These are phyloP conservation scores for Ophioninae sp. DNA, from an alignment of 2,888 invertebrate species.

Conservation along the genomic window DNA sequence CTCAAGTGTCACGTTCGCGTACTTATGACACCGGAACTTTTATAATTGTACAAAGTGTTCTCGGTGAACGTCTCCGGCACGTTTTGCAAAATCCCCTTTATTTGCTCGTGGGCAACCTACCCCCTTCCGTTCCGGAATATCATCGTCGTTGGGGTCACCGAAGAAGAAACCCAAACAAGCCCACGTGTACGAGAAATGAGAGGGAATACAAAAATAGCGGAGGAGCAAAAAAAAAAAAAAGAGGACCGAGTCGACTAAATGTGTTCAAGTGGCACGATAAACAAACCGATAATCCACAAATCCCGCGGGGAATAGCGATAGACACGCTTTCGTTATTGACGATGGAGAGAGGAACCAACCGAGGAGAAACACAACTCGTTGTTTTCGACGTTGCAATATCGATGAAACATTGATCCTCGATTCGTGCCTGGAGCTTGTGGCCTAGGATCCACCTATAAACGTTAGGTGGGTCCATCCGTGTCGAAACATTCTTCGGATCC, in stretches of 20 bases:
- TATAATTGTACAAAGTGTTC: slow-evolving; percentile 36
- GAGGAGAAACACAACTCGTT: slow-evolving; percentile 72
- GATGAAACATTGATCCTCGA: slow-evolving; percentile 78
- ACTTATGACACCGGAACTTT: slow-evolving; percentile 35
- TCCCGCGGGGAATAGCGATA: slow-evolving; percentile 73
- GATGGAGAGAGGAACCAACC: slow-evolving; percentile 59
- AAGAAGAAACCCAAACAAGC: slow-evolving; percentile 3
- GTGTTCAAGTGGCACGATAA: slow-evolving; percentile 71
- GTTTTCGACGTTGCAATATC: slow-evolving; percentile 72
- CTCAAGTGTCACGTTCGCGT: slow-evolving; percentile 38
- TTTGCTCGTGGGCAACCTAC: slow-evolving; percentile 14
- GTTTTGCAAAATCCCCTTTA: slow-evolving; percentile 31
- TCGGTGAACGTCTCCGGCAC: slow-evolving; percentile 29
- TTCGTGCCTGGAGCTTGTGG: slow-evolving; percentile 73
- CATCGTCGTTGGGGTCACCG: slow-evolving; percentile 17
- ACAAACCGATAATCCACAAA: slow-evolving; percentile 76
- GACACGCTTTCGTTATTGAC: slow-evolving; percentile 71
- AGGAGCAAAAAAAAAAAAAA: neutral
- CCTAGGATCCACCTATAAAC: slow-evolving; percentile 74
- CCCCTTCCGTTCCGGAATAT: neutral
- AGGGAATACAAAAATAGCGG: slow-evolving; percentile 8
- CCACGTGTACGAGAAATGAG: neutral
- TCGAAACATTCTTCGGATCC: slow-evolving; percentile 33
- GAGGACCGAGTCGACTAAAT: slow-evolving; percentile 64
- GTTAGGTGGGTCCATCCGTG: slow-evolving; percentile 62